Evolutionary conservation across 1,140 invertebrate species (phyloP), one percentile per base, ranked within the genome.

Genomic region (Diabrotica virgifera): DNA sequence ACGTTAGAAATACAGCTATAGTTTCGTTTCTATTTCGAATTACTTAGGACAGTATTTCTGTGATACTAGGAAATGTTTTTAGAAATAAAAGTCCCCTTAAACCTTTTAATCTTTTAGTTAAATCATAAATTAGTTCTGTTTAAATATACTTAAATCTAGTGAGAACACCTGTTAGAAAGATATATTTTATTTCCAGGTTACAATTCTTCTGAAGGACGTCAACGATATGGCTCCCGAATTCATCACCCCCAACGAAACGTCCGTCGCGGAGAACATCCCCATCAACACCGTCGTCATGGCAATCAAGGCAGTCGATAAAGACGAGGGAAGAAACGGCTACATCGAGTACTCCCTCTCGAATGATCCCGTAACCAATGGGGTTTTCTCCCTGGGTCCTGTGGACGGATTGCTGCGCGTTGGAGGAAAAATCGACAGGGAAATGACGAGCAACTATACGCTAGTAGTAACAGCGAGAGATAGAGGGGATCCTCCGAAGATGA

Each of bases 221-320:
- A 98, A 98, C 81, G 96, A 99, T 79, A 89, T 94, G 84, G 86
- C 92, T 10, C 96, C 97, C 0, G 87, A 91, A 75, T 98, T 99
- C 80, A 85, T 94, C 69, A 89, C 91, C 6, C 83, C 90, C 0
- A 93, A 91, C 71, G 86, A 87, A 72, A 92, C 91, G 6, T 80
- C 85, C 12, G 86, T 95, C 9, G 82, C 86, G 63, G 95, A 97
- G 81, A 96, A 96, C 80, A 89, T 92, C 50, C 88, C 92, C n/a
- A 75, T 88, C 35, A 96, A 96, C 76, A 94, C 93, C 5, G 88
- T 96, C 10, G 88, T 97, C 8, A 91, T 95, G 85, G 90, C 89
- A 2, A 87, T 99, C 50, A 93, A 94, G 78, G 96, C 96, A 0
- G 80, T 90, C 8, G 97, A 99, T 80, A 86, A 87, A 67, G 97